These are phyloP conservation scores for Pluvianellus socialis DNA, from an alignment of 2,113 vertebrate species.

Conservation along the genomic window DNA sequence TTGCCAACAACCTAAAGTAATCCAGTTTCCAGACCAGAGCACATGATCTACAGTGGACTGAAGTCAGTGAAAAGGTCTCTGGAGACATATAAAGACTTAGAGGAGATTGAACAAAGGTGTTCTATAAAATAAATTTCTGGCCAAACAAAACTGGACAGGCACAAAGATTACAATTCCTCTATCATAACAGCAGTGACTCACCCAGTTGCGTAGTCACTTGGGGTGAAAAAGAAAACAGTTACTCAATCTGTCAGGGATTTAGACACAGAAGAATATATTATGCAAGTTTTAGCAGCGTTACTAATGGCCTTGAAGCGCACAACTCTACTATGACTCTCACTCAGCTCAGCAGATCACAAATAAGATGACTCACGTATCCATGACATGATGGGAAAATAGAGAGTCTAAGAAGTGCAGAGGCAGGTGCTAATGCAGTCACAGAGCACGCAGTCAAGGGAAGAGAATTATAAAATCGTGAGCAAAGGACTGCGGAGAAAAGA, in stretches of 20 bases:
- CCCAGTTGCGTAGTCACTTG: conserved; percentile 31
- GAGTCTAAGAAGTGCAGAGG: conserved; percentile 50
- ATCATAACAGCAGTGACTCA: conserved; percentile 54
- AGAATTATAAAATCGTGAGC: background rate
- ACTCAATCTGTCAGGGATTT: conserved; percentile 59
- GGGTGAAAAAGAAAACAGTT: conserved; percentile 63
- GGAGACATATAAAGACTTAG: background rate
- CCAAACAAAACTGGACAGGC: conserved; percentile 31
- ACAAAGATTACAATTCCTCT: conserved; percentile 11
- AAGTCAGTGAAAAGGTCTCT: conserved; percentile 26
- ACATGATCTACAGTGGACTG: background rate
- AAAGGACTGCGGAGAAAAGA: background rate
- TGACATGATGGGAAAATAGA: conserved; percentile 39
- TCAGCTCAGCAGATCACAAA: conserved; percentile 56
- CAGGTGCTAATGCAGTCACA: conserved; percentile 57
- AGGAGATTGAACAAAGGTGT: conserved; percentile 33
- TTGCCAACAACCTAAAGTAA: conserved; percentile 6
- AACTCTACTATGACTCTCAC: conserved; percentile 58
- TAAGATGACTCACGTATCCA: conserved; percentile 58
- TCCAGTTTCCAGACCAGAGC: conserved; percentile 3
- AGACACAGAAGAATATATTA: conserved; percentile 59
- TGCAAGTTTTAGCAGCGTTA: conserved; percentile 55
- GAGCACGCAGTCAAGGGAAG: background rate
- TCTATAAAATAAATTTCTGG: conserved; percentile 23
- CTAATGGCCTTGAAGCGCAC: conserved; percentile 57